Conservation (phyloP, 2,888 invertebrate genomes). For the Cosmorhoe ocellata region DNA sequence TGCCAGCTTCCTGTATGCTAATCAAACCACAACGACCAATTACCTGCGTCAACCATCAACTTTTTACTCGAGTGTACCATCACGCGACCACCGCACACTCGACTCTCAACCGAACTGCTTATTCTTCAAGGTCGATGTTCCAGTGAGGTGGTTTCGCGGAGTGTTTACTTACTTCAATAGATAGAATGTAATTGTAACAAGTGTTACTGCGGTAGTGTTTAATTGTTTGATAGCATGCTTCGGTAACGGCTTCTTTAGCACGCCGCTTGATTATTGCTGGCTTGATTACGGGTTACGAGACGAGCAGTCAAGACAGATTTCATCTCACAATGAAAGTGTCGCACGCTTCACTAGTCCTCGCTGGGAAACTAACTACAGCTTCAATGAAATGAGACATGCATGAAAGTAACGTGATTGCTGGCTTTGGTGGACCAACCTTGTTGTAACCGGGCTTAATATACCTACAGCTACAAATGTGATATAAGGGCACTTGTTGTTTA, state of each 20-base stretch:
- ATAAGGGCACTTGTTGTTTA: too few species aligned
- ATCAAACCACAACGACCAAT: slow-evolving; percentile 22
- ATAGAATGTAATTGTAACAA: slow-evolving; percentile 28
- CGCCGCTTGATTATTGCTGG: neutral
- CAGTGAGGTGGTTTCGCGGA: neutral
- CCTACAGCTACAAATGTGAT: too few species aligned
- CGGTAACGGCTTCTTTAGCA: slow-evolving; percentile 14
- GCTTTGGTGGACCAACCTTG: too few species aligned
- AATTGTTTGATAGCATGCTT: slow-evolving; percentile 23
- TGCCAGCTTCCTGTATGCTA: slow-evolving; percentile 32
- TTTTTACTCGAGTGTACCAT: slow-evolving; percentile 25
- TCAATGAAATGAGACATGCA: too few species aligned
- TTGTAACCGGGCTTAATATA: too few species aligned
- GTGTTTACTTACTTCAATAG: slow-evolving; percentile 23
- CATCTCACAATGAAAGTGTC: slow-evolving; percentile 12
- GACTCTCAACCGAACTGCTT: neutral
- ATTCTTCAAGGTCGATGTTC: slow-evolving; percentile 6
- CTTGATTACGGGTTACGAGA: slow-evolving; percentile 10
- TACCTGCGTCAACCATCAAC: slow-evolving; percentile 12
- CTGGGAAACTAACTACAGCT: too few species aligned
- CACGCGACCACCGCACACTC: slow-evolving; percentile 17
- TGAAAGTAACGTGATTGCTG: too few species aligned
- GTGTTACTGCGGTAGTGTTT: slow-evolving; percentile 21
- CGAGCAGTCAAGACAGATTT: neutral
- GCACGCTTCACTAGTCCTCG: slow-evolving; percentile 1